These are phyloP conservation scores for Aricia agestis DNA, from an alignment of 1,140 invertebrate genomes.

Conservation along the genomic window DNA sequence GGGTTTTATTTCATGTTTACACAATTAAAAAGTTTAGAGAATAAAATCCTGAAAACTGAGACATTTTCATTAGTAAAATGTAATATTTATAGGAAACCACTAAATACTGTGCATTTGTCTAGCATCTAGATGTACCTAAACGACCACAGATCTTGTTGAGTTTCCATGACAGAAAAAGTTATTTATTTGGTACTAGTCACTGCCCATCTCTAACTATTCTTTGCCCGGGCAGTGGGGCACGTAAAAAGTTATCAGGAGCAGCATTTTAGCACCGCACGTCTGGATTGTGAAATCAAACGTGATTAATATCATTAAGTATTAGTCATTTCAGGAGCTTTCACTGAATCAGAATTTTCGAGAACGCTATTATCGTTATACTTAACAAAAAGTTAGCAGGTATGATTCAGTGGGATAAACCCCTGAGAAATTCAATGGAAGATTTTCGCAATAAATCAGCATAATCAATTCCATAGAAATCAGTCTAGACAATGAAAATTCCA, in stretches of 20 bases:
- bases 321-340: constrained; percentile 48
- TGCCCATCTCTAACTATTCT: too few relatives aligned
- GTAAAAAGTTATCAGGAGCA: constrained; percentile 15
- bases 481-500: constrained; percentile 9
- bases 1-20: too few relatives aligned
- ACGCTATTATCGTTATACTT: background rate
- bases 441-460: background rate
- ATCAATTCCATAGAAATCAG: constrained; percentile 6
- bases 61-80: too few relatives aligned
- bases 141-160: too few relatives aligned
- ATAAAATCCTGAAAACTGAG: too few relatives aligned
- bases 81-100: too few relatives aligned
- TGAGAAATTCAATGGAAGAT: constrained; percentile 5
- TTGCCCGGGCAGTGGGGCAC: too few relatives aligned
- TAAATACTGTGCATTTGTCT: too few relatives aligned
- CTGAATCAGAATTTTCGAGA: constrained; percentile 28
- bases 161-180: too few relatives aligned
- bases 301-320: constrained; percentile 36
- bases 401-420: constrained; percentile 10
- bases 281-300: constrained; percentile 45
- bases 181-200: too few relatives aligned
- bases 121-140: too few relatives aligned
- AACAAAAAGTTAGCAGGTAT: constrained; percentile 7
- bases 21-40: too few relatives aligned
- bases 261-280: constrained; percentile 33